Conservation (phyloP, 1,140 invertebrate species). For the Linepithema humile region DNA sequence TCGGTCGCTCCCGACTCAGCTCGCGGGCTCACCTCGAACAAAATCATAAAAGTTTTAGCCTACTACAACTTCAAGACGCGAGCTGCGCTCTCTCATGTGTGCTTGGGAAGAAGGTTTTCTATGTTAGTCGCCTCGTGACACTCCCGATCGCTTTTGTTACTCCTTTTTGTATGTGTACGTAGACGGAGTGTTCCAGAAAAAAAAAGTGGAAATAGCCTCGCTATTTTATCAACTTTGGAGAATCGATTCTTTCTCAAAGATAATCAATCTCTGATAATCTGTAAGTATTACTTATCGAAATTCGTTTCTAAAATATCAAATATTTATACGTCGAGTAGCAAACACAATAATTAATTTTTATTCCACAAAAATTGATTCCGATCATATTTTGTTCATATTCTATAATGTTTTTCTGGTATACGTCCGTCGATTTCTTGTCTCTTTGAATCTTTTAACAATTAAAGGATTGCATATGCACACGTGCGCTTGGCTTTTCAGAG, state of each 20-base stretch:
- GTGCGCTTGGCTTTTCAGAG: background rate
- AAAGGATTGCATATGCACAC: background rate
- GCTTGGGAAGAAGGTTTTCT: conserved; percentile 62
- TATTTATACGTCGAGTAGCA: background rate
- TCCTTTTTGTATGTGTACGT: conserved; percentile 25
- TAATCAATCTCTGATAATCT: background rate
- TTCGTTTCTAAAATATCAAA: background rate
- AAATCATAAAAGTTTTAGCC: conserved; percentile 77
- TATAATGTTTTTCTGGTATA: too few relatives aligned
- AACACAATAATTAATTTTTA: background rate
- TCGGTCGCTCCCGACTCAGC: background rate
- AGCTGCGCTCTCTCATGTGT: conserved; percentile 30
- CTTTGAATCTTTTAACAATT: background rate
- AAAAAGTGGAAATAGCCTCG: background rate
- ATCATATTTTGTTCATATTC: too few relatives aligned
- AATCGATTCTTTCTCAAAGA: background rate
- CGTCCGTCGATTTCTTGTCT: too few relatives aligned
- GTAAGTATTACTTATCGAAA: background rate
- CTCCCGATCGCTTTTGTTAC: conserved; percentile 45
- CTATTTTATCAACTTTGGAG: background rate
- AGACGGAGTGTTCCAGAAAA: background rate
- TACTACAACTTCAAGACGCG: conserved; percentile 65
- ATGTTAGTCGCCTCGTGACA: conserved; percentile 58
- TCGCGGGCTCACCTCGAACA: conserved; percentile 62
- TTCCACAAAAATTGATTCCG: background rate